phyloP scores from a whole-genome alignment of 2,888 invertebrate genomes.

The Aleiodes alternator region DNA sequence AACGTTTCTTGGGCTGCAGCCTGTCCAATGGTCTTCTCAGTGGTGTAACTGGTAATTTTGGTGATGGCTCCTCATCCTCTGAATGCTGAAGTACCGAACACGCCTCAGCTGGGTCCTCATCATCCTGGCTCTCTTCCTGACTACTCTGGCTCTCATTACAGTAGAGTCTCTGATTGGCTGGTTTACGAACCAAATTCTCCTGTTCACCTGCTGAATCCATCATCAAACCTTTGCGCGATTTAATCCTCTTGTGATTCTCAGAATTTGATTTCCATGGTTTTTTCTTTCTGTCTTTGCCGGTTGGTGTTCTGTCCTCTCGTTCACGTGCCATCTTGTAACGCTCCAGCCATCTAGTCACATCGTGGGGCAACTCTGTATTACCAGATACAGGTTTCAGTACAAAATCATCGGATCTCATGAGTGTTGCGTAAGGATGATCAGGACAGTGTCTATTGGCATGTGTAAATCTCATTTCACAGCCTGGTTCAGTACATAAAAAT shows the following conservation, averaged over 20 bases:
- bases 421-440: slow-evolving; percentile 81
- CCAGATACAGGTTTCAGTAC: slow-evolving; percentile 76
- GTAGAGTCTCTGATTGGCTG: slow-evolving; percentile 67
- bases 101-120: slow-evolving; percentile 68
- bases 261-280: slow-evolving; percentile 75
- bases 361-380: slow-evolving; percentile 76
- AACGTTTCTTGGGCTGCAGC: slow-evolving; percentile 79
- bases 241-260: slow-evolving; percentile 75
- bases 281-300: slow-evolving; percentile 74
- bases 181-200: slow-evolving; percentile 69
- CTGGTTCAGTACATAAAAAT: slow-evolving; percentile 81
- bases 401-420: slow-evolving; percentile 77
- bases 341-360: slow-evolving; percentile 78
- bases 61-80: slow-evolving; percentile 68
- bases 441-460: slow-evolving; percentile 87
- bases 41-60: slow-evolving; percentile 68
- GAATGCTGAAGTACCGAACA: slow-evolving; percentile 68
- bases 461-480: slow-evolving; percentile 83
- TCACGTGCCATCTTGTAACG: slow-evolving; percentile 75
- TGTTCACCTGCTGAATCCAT: slow-evolving; percentile 74
- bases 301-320: slow-evolving; percentile 72
- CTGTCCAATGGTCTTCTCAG: slow-evolving; percentile 69
- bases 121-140: slow-evolving; percentile 74
- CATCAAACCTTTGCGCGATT: slow-evolving; percentile 75
- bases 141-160: slow-evolving; percentile 72